These are phyloP conservation scores for Steatornis caripensis DNA, from an alignment of 2,113 vertebrate species.

Conservation along the genomic window DNA sequence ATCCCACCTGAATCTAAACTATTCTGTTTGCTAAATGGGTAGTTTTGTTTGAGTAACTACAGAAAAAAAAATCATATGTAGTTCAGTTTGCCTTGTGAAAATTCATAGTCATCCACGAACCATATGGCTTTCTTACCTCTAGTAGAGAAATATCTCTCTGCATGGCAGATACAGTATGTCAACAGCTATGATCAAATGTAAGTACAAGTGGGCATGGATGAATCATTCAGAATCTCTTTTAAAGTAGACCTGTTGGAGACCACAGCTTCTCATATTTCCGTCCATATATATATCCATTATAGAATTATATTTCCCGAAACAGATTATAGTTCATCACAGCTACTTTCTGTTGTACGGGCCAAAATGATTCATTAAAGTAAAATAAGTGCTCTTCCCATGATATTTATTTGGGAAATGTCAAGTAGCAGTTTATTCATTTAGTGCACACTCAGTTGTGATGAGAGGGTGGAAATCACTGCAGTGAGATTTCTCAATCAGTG, in stretches of 20 bases:
- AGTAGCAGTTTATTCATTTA: conserved; percentile 53
- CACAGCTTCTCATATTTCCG: conserved; percentile 28
- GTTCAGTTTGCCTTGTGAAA: conserved; percentile 12
- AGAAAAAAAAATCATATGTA: not conserved
- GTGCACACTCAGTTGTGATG: not conserved
- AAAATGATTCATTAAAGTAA: conserved; percentile 58
- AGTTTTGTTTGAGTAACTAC: conserved; percentile 5
- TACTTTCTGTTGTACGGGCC: conserved; percentile 20
- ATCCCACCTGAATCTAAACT: not conserved
- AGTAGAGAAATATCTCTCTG: conserved; percentile 35
- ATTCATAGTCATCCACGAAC: conserved; percentile 41
- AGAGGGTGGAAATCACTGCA: conserved; percentile 26
- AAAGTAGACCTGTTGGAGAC: not conserved
- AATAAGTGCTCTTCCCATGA: conserved; percentile 37
- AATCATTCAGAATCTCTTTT: conserved; percentile 47
- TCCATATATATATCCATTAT: conserved; percentile 10
- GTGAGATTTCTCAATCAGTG: conserved; percentile 32
- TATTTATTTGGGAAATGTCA: conserved; percentile 60
- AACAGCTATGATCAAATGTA: conserved; percentile 53
- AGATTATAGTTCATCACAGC: conserved; percentile 33
- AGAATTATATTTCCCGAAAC: not conserved
- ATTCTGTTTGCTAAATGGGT: not conserved
- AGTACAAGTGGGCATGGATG: conserved; percentile 46
- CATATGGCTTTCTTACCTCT: conserved; percentile 48
- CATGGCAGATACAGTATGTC: conserved; percentile 27